Evolutionary conservation across 1,140 invertebrate species (phyloP).

Genomic region (Ganaspis sp.): DNA sequence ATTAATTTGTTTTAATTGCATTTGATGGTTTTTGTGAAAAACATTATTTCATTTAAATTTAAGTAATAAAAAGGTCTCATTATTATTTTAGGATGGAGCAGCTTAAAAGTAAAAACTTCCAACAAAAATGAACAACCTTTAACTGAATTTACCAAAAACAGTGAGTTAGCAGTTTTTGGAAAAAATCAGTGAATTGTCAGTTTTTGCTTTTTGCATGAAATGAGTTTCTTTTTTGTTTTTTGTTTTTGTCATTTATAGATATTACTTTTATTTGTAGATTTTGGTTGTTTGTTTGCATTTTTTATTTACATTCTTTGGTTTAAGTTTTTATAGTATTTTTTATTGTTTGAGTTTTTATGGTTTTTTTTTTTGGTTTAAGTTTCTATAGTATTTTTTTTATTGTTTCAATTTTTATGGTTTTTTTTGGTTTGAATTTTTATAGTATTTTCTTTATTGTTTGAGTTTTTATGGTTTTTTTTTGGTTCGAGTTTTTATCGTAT

Average conservation of each 20-base stretch:
- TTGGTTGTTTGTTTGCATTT: neutral
- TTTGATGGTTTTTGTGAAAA: no score
- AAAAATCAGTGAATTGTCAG: neutral
- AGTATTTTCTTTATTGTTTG: neutral
- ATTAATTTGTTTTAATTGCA: no score
- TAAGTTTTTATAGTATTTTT: neutral
- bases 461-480: neutral
- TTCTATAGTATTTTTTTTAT: neutral
- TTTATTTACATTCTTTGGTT: neutral
- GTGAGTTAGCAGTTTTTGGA: slow-evolving; percentile 10
- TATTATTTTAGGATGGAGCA: neutral
- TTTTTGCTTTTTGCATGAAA: neutral
- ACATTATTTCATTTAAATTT: no score
- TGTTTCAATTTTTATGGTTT: neutral
- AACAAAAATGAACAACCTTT: neutral
- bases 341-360: neutral
- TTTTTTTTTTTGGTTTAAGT: neutral
- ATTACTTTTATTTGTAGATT: no score
- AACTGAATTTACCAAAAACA: slow-evolving; percentile 4
- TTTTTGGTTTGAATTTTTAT: neutral
- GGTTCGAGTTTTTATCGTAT: no score
- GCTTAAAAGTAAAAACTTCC: neutral
- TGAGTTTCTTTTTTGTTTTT: neutral
- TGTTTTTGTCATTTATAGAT: neutral
- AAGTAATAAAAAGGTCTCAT: neutral